phyloP scores from a whole-genome alignment of 1,140 invertebrate species.

The Drosophila orena region DNA sequence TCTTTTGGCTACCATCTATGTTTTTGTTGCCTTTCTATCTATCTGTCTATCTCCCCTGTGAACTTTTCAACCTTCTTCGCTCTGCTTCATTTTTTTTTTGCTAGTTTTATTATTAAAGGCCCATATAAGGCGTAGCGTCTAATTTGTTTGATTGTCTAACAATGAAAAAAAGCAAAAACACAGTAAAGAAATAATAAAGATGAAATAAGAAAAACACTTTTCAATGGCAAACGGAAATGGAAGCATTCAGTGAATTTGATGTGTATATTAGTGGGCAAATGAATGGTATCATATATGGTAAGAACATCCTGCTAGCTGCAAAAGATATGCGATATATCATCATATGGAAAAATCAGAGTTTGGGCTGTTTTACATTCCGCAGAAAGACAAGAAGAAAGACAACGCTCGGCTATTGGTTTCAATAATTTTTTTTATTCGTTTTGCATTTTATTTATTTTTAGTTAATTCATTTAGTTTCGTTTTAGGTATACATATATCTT shows the following conservation, averaged over 20 bases:
- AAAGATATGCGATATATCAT: too few relatives aligned
- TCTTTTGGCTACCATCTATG: slow-evolving; percentile 64
- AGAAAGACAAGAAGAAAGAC: background rate
- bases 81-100: slow-evolving; percentile 38
- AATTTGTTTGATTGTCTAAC: slow-evolving; percentile 83
- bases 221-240: slow-evolving; percentile 69
- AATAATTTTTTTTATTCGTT: slow-evolving; percentile 52
- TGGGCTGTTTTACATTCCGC: background rate
- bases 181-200: slow-evolving; percentile 53
- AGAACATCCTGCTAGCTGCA: slow-evolving; percentile 2
- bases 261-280: slow-evolving; percentile 6
- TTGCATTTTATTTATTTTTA: slow-evolving; percentile 74
- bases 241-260: slow-evolving; percentile 52
- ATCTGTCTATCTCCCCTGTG: slow-evolving; percentile 24
- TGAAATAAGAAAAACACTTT: slow-evolving; percentile 64
- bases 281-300: background rate
- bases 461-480: slow-evolving; percentile 76
- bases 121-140: slow-evolving; percentile 78
- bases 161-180: slow-evolving; percentile 55
- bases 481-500: slow-evolving; percentile 63
- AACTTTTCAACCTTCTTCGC: slow-evolving; percentile 33
- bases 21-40: slow-evolving; percentile 11
- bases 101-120: slow-evolving; percentile 72
- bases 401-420: slow-evolving; percentile 15
- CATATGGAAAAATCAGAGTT: background rate